Conservation (phyloP, 2,888 invertebrate genomes). For the Stenurella melanura region DNA sequence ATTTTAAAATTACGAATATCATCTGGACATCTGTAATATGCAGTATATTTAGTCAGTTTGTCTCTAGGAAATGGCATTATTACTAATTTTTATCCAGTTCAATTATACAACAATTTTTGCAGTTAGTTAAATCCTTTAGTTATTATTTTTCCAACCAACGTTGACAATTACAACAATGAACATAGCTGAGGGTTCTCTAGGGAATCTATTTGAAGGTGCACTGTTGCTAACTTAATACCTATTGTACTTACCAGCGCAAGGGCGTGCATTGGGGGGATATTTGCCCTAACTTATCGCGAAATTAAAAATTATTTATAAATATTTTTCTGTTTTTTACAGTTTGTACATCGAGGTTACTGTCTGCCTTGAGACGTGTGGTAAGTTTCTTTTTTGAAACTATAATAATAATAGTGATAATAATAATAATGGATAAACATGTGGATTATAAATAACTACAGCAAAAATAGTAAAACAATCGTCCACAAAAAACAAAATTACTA, state of each 20-base stretch:
- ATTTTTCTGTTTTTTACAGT: background rate
- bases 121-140: background rate
- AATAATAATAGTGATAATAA: too few species aligned
- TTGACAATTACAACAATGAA: constrained; percentile 34
- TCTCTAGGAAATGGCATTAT: constrained; percentile 26
- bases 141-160: background rate
- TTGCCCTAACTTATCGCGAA: background rate
- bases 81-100: background rate
- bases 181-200: background rate
- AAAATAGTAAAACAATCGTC: too few species aligned
- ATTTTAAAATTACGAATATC: constrained; percentile 75
- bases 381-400: background rate
- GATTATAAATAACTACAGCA: too few species aligned
- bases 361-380: background rate
- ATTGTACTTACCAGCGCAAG: background rate
- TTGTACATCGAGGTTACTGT: background rate
- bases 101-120: background rate
- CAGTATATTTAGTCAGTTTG: constrained; percentile 66
- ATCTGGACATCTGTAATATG: constrained; percentile 75
- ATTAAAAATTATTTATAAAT: background rate
- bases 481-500: too few species aligned
- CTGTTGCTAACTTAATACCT: constrained; percentile 1
- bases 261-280: too few species aligned
- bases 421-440: too few species aligned
- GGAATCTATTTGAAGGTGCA: background rate